Evolutionary conservation across 2,113 vertebrate genomes (phyloP), one percentile per base, ranked within the genome.

Genomic region (Albula glossodonta): DNA sequence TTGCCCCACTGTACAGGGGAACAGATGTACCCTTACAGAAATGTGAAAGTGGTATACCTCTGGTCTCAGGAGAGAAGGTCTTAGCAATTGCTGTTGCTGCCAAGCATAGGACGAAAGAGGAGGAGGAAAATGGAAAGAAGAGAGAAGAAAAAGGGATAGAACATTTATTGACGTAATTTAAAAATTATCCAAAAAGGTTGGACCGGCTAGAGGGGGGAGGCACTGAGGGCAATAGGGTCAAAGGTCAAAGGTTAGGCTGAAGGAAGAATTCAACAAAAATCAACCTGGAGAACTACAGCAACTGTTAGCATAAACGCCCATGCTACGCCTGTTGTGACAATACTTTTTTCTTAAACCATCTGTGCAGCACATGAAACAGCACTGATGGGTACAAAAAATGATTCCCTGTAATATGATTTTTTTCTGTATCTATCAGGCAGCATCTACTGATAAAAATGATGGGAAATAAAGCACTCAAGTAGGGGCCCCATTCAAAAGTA

Each of bases 11-110:
- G 52, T 52, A 81, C 80, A 81, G 50, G 51, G 70, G 25, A 80
- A 52, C 17, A 81, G 22, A 50, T 48, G 2, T 11, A 52, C 50
- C 50, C 50, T 81, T n/a, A 10, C 51, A 52, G 90, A 86, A 88
- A 90, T 92, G 87, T 88, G 86, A 87, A 87, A 90, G 81, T 79
- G 63, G 86, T 90, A 92, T 99, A 99, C 98, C 97, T 99, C 98
- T 87, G 97, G 96, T 95, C 97, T 98, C 91, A 99, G 98, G 91
- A 98, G 97, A 93, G 97, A 98, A 89, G 97, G 97, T 93, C 97
- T 97, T 96, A 99, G 95, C 92, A 99, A 95, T 94, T 99, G 98
- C 92, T 98, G 97, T 93, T 98, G 97, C 96, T 98, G 92, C 87
- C 93, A 94, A 92, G 93, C 91, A 94, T 95, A 78, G 88, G 63